phyloP scores from a whole-genome alignment of 1,140 invertebrate species.

The Lasioglossum albipes region DNA sequence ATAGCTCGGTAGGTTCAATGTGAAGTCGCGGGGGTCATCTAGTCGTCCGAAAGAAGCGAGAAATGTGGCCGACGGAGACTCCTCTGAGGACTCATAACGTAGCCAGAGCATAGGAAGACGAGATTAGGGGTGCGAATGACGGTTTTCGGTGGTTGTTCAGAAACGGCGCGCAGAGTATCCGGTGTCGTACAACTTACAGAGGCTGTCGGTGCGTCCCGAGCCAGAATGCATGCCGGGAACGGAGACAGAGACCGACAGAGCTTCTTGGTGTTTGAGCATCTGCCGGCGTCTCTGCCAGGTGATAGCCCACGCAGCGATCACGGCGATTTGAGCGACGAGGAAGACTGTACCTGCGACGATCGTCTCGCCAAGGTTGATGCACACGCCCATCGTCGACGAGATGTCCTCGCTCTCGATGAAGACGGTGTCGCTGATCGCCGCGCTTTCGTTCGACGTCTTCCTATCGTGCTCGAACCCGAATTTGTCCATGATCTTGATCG shows the following conservation, averaged over 20 bases:
- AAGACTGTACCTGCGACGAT: conserved; percentile 91
- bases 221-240: conserved; percentile 81
- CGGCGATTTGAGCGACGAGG: conserved; percentile 89
- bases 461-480: conserved; percentile 88
- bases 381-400: conserved; percentile 81
- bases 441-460: conserved; percentile 71
- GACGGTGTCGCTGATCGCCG: conserved; percentile 76
- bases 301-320: conserved; percentile 91
- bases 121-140: conserved; percentile 13
- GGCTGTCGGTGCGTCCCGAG: conserved; percentile 85
- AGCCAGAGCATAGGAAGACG: conserved; percentile 36
- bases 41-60: too few relatives aligned
- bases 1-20: too few relatives aligned
- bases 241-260: conserved; percentile 81
- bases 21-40: too few relatives aligned
- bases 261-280: conserved; percentile 81
- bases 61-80: neutral
- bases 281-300: conserved; percentile 89
- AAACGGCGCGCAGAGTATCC: conserved; percentile 89
- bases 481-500: conserved; percentile 95
- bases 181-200: conserved; percentile 92
- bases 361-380: conserved; percentile 88
- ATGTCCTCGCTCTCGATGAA: conserved; percentile 82
- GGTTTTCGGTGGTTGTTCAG: conserved; percentile 77
- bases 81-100: conserved; percentile 12